Evolutionary conservation across 2,888 invertebrate species (phyloP).

Genomic region (Schizaphis graminum): DNA sequence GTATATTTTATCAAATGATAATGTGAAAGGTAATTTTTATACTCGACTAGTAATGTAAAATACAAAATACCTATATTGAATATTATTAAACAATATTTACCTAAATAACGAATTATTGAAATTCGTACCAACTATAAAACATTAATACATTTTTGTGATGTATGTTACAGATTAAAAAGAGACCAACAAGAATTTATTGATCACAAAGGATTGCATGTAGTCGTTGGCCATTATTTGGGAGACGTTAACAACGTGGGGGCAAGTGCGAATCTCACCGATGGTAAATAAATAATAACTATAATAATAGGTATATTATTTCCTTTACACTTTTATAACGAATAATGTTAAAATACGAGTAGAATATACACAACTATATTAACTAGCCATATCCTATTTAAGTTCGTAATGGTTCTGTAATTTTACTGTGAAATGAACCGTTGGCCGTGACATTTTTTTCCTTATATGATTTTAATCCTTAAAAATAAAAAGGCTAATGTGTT

Average conservation of each 20-base stretch:
- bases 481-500: slow-evolving; percentile 18
- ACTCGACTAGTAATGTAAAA: background rate
- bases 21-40: background rate
- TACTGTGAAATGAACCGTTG: slow-evolving; percentile 51
- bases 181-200: slow-evolving; percentile 81
- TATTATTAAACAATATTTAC: background rate
- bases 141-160: background rate
- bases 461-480: background rate
- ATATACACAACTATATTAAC: slow-evolving; percentile 2
- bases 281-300: slow-evolving; percentile 71
- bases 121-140: background rate
- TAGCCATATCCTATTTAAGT: slow-evolving; percentile 44
- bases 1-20: background rate
- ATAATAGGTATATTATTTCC: slow-evolving; percentile 13
- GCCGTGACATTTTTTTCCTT: slow-evolving; percentile 56
- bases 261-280: slow-evolving; percentile 81
- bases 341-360: background rate
- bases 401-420: slow-evolving; percentile 39
- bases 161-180: slow-evolving; percentile 73
- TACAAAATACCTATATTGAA: background rate
- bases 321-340: background rate
- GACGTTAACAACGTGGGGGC: slow-evolving; percentile 75
- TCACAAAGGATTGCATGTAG: slow-evolving; percentile 82
- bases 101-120: background rate
- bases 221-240: slow-evolving; percentile 91